Evolutionary conservation across 2,888 invertebrate species (phyloP), one percentile per base, ranked within the genome.

Genomic region (Lamellibrachia satsuma): DNA sequence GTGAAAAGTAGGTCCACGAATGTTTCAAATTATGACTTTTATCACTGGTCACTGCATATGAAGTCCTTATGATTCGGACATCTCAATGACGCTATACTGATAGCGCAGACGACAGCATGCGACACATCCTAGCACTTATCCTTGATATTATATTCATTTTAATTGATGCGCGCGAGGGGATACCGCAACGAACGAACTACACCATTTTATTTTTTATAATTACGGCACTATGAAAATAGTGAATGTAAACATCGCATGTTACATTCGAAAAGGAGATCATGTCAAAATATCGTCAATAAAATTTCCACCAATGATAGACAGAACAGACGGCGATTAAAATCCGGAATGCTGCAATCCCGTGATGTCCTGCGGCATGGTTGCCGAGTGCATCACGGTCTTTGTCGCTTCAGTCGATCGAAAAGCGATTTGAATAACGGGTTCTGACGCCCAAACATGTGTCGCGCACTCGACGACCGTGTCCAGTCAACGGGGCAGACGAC

Each of bases 381-480:
- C 75, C 75, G 75, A 22, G 75, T 75, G 75, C 75, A 75, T 22
- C 75, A 15, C 75, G 75, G 75, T 75, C 75, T 75, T 75, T 75
- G 75, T 75, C 15, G 15, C 4, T 11, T 75, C 75, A 75, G 75
- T 75, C 75, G 75, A 75, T 75, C 75, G 75, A 75, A 75, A 75
- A 75, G 75, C 75, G 75, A 75, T 75, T 75, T 75, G 75, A 75
- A 75, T 75, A 75, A 75, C 75, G 75, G 75, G 22, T 22, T 0
- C 15, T 75, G 22, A 75, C 75, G 75, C 75, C 75, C 75, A 75
- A 75, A 75, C 75, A 75, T 75, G 75, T 75, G 75, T 75, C 75
- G 75, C 22, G 2, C 22, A 15, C 75, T 75, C 75, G 22, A 39
- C 75, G 22, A 75, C 11, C 75, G 15, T 60, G 75, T 75, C 11